These are phyloP conservation scores for Anoplius nigerrimus DNA, from an alignment of 2,888 invertebrate genomes.

Conservation along the genomic window DNA sequence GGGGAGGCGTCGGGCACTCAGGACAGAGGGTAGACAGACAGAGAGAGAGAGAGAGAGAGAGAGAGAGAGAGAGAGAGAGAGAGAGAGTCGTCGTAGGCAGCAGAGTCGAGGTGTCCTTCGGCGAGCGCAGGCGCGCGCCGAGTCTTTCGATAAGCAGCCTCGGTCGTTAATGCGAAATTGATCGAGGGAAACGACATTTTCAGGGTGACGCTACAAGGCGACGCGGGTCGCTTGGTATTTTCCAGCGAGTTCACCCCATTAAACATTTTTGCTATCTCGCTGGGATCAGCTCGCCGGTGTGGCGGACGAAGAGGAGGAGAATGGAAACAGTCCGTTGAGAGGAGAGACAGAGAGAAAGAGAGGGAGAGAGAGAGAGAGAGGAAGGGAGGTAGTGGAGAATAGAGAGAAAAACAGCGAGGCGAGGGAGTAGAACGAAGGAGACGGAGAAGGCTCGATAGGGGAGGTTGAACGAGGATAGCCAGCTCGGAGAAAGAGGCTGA, in stretches of 20 bases:
- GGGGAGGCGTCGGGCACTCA: background rate
- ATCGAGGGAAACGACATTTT: slow-evolving; percentile 68
- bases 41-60: too few relatives aligned
- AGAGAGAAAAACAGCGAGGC: slow-evolving; percentile 32
- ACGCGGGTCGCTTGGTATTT: slow-evolving; percentile 68
- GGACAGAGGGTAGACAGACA: background rate
- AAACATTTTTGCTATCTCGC: slow-evolving; percentile 73
- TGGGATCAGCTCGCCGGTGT: slow-evolving; percentile 61
- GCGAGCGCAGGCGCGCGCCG: background rate
- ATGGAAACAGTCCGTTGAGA: slow-evolving; percentile 36
- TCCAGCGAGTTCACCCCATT: slow-evolving; percentile 74
- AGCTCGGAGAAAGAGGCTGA: slow-evolving; percentile 40
- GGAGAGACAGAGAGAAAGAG: too few relatives aligned
- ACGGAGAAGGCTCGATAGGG: slow-evolving; percentile 34
- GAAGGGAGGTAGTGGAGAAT: slow-evolving; percentile 23
- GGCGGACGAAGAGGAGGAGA: slow-evolving; percentile 38
- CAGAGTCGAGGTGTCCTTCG: too few relatives aligned
- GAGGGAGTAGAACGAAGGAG: slow-evolving; percentile 27
- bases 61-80: background rate
- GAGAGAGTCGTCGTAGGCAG: slow-evolving; percentile 7
- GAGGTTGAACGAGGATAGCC: too few relatives aligned
- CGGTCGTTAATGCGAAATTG: slow-evolving; percentile 67
- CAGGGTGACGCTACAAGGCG: slow-evolving; percentile 57
- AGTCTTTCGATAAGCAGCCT: slow-evolving; percentile 48
- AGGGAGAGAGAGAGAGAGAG: slow-evolving; percentile 39